Percentiles rank a stretch among this genome's conserved stretches.
Evolutionary conservation across 2,797 vertebrate species (phyloP).

Genomic region (Epinephelus malabaricus): DNA sequence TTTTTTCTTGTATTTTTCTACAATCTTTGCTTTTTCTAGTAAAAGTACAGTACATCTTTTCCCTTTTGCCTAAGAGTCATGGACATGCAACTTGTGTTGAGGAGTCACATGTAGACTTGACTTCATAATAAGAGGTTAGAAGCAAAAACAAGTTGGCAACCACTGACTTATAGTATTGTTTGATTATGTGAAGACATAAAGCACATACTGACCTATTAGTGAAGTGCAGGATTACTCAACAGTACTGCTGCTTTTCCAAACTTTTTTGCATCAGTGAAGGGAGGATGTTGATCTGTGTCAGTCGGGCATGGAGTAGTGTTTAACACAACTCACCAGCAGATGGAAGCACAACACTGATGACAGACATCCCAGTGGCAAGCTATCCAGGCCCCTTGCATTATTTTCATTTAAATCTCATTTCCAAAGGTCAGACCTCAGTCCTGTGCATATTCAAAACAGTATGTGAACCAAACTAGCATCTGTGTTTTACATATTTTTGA

Average conservation of each 20-base stretch:
- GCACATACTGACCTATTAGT: not conserved
- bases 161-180: not conserved
- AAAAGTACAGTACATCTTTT: no score
- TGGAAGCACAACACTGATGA: constrained; percentile 60
- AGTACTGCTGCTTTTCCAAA: not conserved
- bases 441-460: constrained; percentile 5
- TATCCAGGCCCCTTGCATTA: not conserved
- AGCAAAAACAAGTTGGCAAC: not conserved
- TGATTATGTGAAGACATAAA: not conserved
- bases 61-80: not conserved
- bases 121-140: not conserved
- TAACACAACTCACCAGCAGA: constrained; percentile 64
- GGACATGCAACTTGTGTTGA: not conserved
- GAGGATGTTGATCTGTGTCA: not conserved
- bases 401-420: not conserved
- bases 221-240: not conserved
- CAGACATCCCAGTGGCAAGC: not conserved
- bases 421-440: not conserved
- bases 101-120: not conserved
- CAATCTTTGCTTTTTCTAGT: no score
- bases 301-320: not conserved
- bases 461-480: not conserved
- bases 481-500: not conserved
- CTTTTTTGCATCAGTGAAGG: not conserved
- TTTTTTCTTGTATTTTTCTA: no score